phyloP scores from a whole-genome alignment of 2,888 invertebrate species.

The Polydrusus pterygomalis region DNA sequence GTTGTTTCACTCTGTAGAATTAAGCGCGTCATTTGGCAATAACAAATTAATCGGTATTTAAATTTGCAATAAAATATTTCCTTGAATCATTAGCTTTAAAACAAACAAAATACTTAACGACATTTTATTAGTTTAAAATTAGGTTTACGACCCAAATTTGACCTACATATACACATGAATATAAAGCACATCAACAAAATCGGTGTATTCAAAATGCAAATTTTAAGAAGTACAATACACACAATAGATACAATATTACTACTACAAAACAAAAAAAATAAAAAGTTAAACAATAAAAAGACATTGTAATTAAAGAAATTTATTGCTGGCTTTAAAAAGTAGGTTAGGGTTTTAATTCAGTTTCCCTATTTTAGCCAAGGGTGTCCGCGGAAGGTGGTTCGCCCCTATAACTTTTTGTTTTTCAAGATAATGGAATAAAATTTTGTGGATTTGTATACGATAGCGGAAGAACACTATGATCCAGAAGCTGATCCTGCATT shows the following conservation, averaged over 20 bases:
- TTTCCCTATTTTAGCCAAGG: too few relatives aligned
- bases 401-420: too few relatives aligned
- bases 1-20: background rate
- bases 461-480: background rate
- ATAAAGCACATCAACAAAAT: background rate
- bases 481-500: too few relatives aligned
- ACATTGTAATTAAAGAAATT: too few relatives aligned
- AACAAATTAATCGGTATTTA: background rate
- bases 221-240: background rate
- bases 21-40: background rate
- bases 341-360: too few relatives aligned
- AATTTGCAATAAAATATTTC: conserved; percentile 10
- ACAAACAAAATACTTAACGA: conserved; percentile 12
- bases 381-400: too few relatives aligned
- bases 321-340: too few relatives aligned
- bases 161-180: conserved; percentile 9
- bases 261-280: too few relatives aligned
- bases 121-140: conserved; percentile 15
- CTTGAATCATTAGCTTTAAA: conserved; percentile 1
- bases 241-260: too few relatives aligned
- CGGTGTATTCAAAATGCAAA: background rate
- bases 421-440: too few relatives aligned
- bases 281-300: too few relatives aligned
- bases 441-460: too few relatives aligned
- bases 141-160: background rate